Base-by-base conservation (phyloP, 2,797 vertebrate genomes). In the Ctenosaura bakeri region DNA sequence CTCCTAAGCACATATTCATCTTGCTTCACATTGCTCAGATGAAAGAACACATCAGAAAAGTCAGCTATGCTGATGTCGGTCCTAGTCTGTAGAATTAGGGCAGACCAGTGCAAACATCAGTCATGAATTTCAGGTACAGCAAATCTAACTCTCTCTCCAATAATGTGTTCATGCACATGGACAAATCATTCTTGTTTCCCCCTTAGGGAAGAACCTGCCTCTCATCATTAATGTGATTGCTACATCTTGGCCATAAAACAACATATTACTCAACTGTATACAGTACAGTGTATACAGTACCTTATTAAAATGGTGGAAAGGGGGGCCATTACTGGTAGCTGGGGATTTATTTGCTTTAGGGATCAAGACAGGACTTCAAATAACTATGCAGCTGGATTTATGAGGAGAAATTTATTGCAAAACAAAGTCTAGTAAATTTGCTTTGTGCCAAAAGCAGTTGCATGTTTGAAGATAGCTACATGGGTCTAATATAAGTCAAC, bases 401-500 rank as follows among this genome's bases (percentile, higher is more conserved):
- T 87, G 54, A 95, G 82, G 32, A 91, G 3, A n/a, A 85, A 26
- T 92, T 92, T 92, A 87, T 73, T 91, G 52, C 81, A 93, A 95
- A 96, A 95, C 54, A 93, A 90, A 93, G 56, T 14, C 91, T 14
- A 89, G 54, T 88, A 94, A 90, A 93, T 93, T 96, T 95, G 18
- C 73, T 81, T 92, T 78, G 46, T 2, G 0, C 29, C 83, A 92
- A 93, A 88, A 94, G 82, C 66, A 93, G 88, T 69, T 77, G 62
- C 56, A 88, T 64, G 50, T 81, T 79, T 86, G 83, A 93, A 80
- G 77, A 92, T 93, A 88, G 90, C 86, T 86, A 95, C 93, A 89
- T 32, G 76, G 90, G 93, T 94, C 94, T 91, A 94, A 0, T 74
- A 91, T 80, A 77, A 90, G 92, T 95, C 94, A 95, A 95, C 87